Evolutionary conservation across 2,888 invertebrate genomes (phyloP).

Genomic region (Andrena marginata): DNA sequence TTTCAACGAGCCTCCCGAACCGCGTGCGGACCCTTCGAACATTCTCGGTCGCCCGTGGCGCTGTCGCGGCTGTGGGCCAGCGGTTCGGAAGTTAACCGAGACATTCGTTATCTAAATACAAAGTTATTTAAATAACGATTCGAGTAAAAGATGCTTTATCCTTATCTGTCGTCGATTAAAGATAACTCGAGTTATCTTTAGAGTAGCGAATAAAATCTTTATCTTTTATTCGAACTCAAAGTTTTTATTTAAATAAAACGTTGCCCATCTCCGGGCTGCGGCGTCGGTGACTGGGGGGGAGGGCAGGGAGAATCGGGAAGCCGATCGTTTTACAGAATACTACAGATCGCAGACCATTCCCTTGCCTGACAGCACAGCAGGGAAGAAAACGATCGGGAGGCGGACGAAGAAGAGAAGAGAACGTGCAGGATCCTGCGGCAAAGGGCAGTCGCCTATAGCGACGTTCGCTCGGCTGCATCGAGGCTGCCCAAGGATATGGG

Average conservation of each 20-base stretch:
- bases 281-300: not conserved
- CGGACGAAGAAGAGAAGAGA: not conserved
- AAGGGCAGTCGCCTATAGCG: constrained; percentile 34
- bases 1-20: not conserved
- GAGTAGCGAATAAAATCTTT: no score
- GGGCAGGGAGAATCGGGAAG: not conserved
- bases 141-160: no score
- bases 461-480: constrained; percentile 68
- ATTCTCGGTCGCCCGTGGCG: not conserved
- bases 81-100: no score
- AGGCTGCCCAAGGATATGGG: constrained; percentile 68
- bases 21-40: constrained; percentile 1
- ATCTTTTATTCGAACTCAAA: no score
- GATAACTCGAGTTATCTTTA: no score
- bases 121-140: no score
- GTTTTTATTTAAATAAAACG: not conserved
- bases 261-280: not conserved
- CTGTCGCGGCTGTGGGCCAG: no score
- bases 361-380: not conserved
- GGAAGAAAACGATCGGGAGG: not conserved
- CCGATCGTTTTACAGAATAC: not conserved
- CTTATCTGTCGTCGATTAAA: no score
- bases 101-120: no score
- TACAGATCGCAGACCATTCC: not conserved
- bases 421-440: constrained; percentile 3